These are phyloP conservation scores for Nemotelus pantherinus DNA, from an alignment of 2,888 invertebrate species.

Conservation along the genomic window DNA sequence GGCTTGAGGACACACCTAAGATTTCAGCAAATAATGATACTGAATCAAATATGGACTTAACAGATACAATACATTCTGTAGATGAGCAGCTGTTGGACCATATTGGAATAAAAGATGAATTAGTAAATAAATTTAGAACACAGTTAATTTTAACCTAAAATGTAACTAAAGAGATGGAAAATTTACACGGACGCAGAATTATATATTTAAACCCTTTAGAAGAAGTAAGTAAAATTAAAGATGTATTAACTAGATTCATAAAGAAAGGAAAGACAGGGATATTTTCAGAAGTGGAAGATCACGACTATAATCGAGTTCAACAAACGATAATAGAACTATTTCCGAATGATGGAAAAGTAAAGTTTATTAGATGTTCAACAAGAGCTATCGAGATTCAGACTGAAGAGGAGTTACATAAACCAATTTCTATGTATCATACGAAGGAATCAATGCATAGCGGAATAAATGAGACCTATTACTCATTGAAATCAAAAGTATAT, in stretches of 20 bases:
- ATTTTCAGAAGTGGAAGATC: slow-evolving; percentile 47
- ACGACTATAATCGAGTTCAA: slow-evolving; percentile 49
- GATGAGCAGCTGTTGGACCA: slow-evolving; percentile 48
- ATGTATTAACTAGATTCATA: slow-evolving; percentile 44
- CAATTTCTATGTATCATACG: slow-evolving; percentile 49
- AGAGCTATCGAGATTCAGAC: slow-evolving; percentile 44
- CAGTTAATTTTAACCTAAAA: slow-evolving; percentile 50
- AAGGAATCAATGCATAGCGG: slow-evolving; percentile 50
- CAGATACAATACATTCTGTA: slow-evolving; percentile 23
- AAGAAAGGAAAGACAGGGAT: slow-evolving; percentile 45
- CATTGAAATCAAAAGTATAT: slow-evolving; percentile 48
- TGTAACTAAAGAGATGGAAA: slow-evolving; percentile 40
- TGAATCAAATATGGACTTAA: slow-evolving; percentile 44
- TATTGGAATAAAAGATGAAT: slow-evolving; percentile 49
- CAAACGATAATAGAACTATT: slow-evolving; percentile 46
- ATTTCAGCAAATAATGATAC: slow-evolving; percentile 44
- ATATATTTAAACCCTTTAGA: slow-evolving; percentile 45
- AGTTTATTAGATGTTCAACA: slow-evolving; percentile 40
- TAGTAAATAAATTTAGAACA: slow-evolving; percentile 50
- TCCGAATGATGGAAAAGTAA: slow-evolving; percentile 42
- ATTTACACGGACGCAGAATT: slow-evolving; percentile 43
- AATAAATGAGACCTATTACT: slow-evolving; percentile 48
- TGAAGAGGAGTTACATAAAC: slow-evolving; percentile 47
- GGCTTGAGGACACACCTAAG: slow-evolving; percentile 45
- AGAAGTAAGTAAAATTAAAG: slow-evolving; percentile 36